A percentile compares a stretch with the other conserved stretches of the same genome.
Conservation (phyloP, 1,140 invertebrate genomes). For the honey bee (Apis mellifera) region Amel_HAv3.1 CM009938.2:2310001-2310500, state of each 20-base stretch:
- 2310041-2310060: conserved; percentile 35
- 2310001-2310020: not conserved
- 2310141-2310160: conserved; percentile 14
- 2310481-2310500: not conserved
- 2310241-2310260: conserved; percentile 51
- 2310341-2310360: not conserved
- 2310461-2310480: not conserved
- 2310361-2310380: not conserved
- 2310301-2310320: not conserved
- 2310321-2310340: not conserved
- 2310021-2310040: not conserved
- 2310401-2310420: no score
- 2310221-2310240: conserved; percentile 8
- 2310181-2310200: not conserved
- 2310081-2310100: conserved; percentile 14
- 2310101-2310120: conserved; percentile 8
- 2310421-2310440: no score
- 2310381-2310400: no score
- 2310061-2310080: conserved; percentile 5
- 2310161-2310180: not conserved
- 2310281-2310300: not conserved
- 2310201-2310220: conserved; percentile 7
- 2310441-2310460: no score
- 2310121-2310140: conserved; percentile 27
- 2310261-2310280: conserved; percentile 28